Percentiles rank a stretch among this genome's conserved stretches.
These are phyloP conservation scores for Pollenia angustigena DNA, from an alignment of 2,888 invertebrate genomes.

Conservation along the genomic window DNA sequence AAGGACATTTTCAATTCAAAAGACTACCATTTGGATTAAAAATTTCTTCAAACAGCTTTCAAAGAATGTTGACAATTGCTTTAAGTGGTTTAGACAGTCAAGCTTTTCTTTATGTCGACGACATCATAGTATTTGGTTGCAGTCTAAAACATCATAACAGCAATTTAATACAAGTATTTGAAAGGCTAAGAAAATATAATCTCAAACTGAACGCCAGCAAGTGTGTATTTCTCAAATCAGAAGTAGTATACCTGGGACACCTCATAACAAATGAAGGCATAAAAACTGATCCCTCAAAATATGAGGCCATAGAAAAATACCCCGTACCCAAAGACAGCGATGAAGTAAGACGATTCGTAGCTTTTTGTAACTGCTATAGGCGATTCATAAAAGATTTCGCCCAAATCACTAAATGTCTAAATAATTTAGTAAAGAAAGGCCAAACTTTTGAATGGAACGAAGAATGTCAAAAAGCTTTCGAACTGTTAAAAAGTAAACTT, in stretches of 20 bases:
- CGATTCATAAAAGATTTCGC: conserved; percentile 22
- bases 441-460: too few relatives aligned
- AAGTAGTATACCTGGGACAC: conserved; percentile 34
- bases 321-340: conserved; percentile 29
- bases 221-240: conserved; percentile 28
- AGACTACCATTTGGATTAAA: conserved; percentile 20
- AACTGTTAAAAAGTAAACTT: too few relatives aligned
- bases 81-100: conserved; percentile 11
- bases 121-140: conserved; percentile 18
- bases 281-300: conserved; percentile 31
- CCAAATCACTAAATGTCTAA: conserved; percentile 14
- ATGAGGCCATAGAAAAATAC: conserved; percentile 27
- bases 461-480: too few relatives aligned
- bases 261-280: conserved; percentile 26
- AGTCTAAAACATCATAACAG: conserved; percentile 25
- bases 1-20: conserved; percentile 36
- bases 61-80: conserved; percentile 27
- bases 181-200: conserved; percentile 2
- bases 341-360: not conserved
- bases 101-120: conserved; percentile 15
- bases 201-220: conserved; percentile 18
- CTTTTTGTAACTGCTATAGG: not conserved
- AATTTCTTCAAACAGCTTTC: conserved; percentile 20
- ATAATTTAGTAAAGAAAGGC: too few relatives aligned
- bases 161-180: not conserved